Percentiles rank a stretch among this genome's conserved stretches.
These are phyloP conservation scores for Harpagifer antarcticus DNA, from an alignment of 2,797 vertebrate genomes.

Conservation along the genomic window DNA sequence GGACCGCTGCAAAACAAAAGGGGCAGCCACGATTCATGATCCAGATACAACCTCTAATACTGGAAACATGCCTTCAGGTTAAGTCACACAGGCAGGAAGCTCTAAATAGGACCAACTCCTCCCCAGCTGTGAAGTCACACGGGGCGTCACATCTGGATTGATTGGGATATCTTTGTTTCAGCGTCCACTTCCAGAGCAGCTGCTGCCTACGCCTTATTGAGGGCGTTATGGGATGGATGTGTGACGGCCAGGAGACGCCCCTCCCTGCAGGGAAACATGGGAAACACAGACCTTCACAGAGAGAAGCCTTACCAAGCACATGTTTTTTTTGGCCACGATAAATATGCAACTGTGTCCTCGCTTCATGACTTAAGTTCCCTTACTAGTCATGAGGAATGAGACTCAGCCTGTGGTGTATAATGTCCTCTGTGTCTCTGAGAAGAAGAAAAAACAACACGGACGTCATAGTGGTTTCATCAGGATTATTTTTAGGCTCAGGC, in stretches of 20 bases:
- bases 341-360: neutral
- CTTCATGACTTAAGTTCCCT: neutral
- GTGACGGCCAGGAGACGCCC: constrained; percentile 42
- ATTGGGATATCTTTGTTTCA: constrained; percentile 25
- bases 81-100: neutral
- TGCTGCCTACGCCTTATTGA: constrained; percentile 37
- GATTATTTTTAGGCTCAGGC: neutral
- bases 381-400: neutral
- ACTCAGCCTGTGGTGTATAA: neutral
- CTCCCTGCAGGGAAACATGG: constrained; percentile 41
- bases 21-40: too few species aligned
- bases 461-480: neutral
- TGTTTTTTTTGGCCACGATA: neutral
- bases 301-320: neutral
- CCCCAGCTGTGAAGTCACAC: constrained; percentile 10
- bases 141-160: constrained; percentile 1
- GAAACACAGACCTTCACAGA: constrained; percentile 44
- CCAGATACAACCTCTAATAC: too few species aligned
- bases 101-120: neutral
- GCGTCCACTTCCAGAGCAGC: constrained; percentile 45
- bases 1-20: too few species aligned
- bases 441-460: neutral
- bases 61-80: neutral
- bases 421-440: neutral
- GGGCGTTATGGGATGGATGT: constrained; percentile 41